A percentile compares a stretch with the other conserved stretches of the same genome.
phyloP scores from a whole-genome alignment of 53 echinoderm and acorn worm species.

The Temnopleurus reevesii region DNA sequence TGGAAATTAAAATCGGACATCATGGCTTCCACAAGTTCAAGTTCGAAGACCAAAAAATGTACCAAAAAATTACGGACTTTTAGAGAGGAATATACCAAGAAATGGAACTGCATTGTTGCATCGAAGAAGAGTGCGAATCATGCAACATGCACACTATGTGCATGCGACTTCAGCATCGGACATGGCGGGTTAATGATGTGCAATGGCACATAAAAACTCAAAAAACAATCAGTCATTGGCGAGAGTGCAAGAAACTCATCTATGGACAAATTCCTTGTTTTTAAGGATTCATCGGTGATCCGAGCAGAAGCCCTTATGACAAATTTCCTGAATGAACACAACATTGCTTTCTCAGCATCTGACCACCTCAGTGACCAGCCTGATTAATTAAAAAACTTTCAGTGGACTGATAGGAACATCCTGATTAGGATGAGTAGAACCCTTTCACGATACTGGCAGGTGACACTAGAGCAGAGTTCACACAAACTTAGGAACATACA shows the following conservation, averaged over 20 bases:
- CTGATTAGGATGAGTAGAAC: too few relatives aligned
- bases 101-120: not conserved
- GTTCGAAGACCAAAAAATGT: too few relatives aligned
- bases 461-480: too few relatives aligned
- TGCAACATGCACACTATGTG: not conserved
- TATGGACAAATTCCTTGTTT: slow-evolving; percentile 1
- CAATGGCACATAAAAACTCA: not conserved
- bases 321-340: slow-evolving; percentile 60
- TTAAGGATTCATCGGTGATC: not conserved
- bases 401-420: too few relatives aligned
- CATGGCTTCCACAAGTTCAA: too few relatives aligned
- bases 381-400: too few relatives aligned
- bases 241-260: not conserved
- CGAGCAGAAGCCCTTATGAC: slow-evolving; percentile 52
- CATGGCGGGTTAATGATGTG: not conserved
- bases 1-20: too few relatives aligned
- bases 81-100: not conserved
- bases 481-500: too few relatives aligned
- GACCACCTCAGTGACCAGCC: slow-evolving; percentile 59
- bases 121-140: not conserved
- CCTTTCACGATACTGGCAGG: too few relatives aligned
- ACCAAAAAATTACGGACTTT: too few relatives aligned
- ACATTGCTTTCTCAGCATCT: slow-evolving; percentile 36
- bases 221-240: not conserved
- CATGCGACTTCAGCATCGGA: not conserved